Conservation (phyloP, 1,140 invertebrate species). For the Coptotermes formosanus region DNA sequence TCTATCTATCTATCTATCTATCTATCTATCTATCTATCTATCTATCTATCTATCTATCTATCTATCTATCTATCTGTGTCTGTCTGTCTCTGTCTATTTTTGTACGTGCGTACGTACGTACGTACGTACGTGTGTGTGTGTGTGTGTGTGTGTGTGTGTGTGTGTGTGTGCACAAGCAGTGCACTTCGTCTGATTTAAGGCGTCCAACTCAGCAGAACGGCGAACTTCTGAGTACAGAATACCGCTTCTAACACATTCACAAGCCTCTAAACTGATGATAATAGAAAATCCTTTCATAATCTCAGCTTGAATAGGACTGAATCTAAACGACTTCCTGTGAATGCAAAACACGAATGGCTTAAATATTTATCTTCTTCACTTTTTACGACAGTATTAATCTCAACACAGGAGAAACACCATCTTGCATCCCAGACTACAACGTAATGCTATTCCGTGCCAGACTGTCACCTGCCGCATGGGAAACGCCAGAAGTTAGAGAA, state of each 20-base stretch:
- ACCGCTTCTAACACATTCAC: background rate
- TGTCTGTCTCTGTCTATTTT: too few relatives aligned
- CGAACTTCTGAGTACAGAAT: background rate
- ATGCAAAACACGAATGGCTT: background rate
- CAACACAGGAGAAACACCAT: background rate
- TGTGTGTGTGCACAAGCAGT: too few relatives aligned
- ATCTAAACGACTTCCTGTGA: background rate
- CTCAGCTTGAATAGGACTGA: background rate
- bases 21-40: too few relatives aligned
- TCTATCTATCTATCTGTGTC: too few relatives aligned
- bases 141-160: too few relatives aligned
- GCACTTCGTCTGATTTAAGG: background rate
- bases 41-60: too few relatives aligned
- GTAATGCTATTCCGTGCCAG: background rate
- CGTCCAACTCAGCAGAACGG: background rate
- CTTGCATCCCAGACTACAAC: background rate
- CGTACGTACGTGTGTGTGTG: too few relatives aligned
- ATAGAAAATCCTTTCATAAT: background rate
- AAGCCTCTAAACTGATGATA: background rate
- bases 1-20: too few relatives aligned
- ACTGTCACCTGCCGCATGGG: constrained; percentile 2
- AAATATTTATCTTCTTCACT: background rate
- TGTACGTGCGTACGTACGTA: too few relatives aligned
- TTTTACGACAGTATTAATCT: background rate
- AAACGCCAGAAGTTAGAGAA: background rate